These are phyloP conservation scores for Oenanthe oenanthe DNA, from an alignment of 2,113 vertebrate species.

Conservation along the genomic window DNA sequence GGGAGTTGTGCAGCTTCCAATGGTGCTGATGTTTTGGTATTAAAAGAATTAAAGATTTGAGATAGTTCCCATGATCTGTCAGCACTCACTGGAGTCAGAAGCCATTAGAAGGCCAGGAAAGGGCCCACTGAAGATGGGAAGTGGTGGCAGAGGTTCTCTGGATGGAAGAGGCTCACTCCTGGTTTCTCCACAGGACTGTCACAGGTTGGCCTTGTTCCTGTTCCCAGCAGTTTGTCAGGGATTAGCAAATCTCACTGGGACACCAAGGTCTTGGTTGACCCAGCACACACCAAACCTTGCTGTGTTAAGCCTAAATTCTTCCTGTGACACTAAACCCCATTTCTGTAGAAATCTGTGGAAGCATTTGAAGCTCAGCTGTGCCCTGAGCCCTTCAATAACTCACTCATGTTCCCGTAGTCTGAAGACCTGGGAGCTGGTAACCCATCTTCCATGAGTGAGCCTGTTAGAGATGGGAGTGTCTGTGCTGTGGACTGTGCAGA, in stretches of 20 bases:
- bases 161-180: not conserved
- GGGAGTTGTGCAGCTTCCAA: not conserved
- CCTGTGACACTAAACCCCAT: accelerated
- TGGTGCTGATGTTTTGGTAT: not conserved
- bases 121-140: not conserved
- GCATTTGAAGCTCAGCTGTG: not conserved
- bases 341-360: not conserved
- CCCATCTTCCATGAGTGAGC: not conserved
- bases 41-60: not conserved
- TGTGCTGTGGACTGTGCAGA: not conserved
- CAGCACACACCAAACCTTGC: not conserved
- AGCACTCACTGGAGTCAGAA: not conserved
- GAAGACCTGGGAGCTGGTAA: not conserved
- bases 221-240: not conserved
- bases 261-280: not conserved
- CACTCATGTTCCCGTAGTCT: not conserved
- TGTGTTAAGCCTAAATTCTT: not conserved
- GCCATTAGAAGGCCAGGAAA: not conserved
- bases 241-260: not conserved
- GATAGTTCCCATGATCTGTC: not conserved
- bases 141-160: not conserved
- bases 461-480: not conserved
- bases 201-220: not conserved
- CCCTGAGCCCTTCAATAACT: not conserved
- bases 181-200: not conserved